Evolutionary conservation across 2,113 vertebrate genomes (phyloP), one percentile per base, ranked within the genome.

Genomic region (Coptodon rendalli): DNA sequence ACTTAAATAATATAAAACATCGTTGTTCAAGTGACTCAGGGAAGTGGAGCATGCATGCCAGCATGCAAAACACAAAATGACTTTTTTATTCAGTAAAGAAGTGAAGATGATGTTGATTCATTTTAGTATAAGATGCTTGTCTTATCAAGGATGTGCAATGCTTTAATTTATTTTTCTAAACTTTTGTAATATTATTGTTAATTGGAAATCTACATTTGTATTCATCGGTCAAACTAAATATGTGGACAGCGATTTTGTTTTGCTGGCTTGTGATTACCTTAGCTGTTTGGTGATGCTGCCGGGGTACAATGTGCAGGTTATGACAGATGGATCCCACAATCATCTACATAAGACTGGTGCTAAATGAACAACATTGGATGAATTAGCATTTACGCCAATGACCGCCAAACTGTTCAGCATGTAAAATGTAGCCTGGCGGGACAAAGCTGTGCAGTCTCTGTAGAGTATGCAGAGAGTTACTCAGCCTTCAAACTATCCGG

Each of bases 161-260:
- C 43, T 78, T 50, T 78, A 76, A 78, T 48, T 78, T 78, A 68
- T 68, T 68, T 68, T 68, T 45, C 45, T 50, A 19, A 78, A 50
- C 16, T 31, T 78, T 78, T 19, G 27, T 78, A n/a, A 50, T 78
- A n/a, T 78, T 48, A 68, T 27, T 48, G 22, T 73, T 50, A 76
- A 76, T 78, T 50, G 71, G 16, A 50, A 31, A 31, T 78, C 24
- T 50, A 78, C 71, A 50, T 78, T 78, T 29, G 16, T 31, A 50
- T 78, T 78, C 24, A 19, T 50, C 9, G 24, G 14, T 50, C 9
- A 50, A 50, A 50, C 2, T 29, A 76, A 27, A 48, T 48, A 50
- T 29, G 9, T 19, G 40, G 40, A 73, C 68, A 8, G 27, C 3
- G 4, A 50, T 31, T 78, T 50, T 0, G 14, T 48, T 29, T 27